A percentile compares a stretch with the other conserved stretches of the same genome.
Conservation (phyloP, 2,888 invertebrate species). For the Nudaria mundana region DNA sequence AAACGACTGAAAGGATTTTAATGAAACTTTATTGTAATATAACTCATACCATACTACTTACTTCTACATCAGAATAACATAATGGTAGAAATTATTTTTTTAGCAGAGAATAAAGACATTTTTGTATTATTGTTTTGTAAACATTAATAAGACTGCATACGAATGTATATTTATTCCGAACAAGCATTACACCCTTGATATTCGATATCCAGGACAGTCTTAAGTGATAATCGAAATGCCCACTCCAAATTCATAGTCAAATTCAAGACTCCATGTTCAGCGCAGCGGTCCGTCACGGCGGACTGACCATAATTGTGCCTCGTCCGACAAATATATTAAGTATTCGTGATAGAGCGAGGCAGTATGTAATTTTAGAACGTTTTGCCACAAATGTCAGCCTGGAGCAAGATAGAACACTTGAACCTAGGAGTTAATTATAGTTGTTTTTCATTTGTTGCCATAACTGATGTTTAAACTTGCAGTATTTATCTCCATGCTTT, state of each 20-base stretch:
- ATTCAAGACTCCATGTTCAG: slow-evolving; percentile 43
- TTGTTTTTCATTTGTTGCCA: slow-evolving; percentile 1
- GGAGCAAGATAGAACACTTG: slow-evolving; percentile 28
- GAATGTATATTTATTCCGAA: too few relatives aligned
- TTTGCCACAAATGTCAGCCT: slow-evolving; percentile 47
- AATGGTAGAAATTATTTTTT: too few relatives aligned
- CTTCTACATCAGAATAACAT: too few relatives aligned
- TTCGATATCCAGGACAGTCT: too few relatives aligned
- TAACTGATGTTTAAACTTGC: not conserved
- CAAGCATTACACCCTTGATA: too few relatives aligned
- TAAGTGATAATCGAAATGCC: slow-evolving; percentile 28
- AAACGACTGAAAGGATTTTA: too few relatives aligned
- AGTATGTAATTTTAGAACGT: slow-evolving; percentile 60
- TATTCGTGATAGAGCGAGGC: slow-evolving; percentile 54
- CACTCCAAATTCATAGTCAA: slow-evolving; percentile 32
- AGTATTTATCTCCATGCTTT: too few relatives aligned
- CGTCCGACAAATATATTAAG: slow-evolving; percentile 67
- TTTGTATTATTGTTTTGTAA: too few relatives aligned
- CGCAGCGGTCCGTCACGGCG: slow-evolving; percentile 60
- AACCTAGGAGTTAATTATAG: slow-evolving; percentile 29
- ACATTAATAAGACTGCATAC: too few relatives aligned
- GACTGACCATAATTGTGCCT: slow-evolving; percentile 58
- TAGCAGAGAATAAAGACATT: too few relatives aligned
- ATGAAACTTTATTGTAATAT: too few relatives aligned
- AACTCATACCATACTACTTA: too few relatives aligned